Evolutionary conservation across 2,797 vertebrate genomes (phyloP).

Genomic region (Miichthys miiuy): DNA sequence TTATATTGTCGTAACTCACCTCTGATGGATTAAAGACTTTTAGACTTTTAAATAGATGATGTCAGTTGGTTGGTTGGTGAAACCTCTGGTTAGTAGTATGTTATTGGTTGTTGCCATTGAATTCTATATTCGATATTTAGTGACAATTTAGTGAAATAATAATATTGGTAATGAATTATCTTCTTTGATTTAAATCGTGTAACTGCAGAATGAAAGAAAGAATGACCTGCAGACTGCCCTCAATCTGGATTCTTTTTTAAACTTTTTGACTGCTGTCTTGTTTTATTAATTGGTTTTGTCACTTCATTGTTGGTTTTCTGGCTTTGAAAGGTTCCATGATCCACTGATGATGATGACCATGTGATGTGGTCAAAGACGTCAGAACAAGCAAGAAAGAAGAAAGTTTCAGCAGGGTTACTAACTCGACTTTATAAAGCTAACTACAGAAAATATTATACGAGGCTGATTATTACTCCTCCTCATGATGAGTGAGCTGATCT

Average conservation of each 20-base stretch:
- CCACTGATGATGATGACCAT: no score
- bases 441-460: no score
- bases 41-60: background rate
- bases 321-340: background rate
- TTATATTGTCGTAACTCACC: background rate
- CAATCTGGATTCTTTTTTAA: background rate
- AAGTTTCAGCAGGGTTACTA: no score
- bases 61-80: background rate
- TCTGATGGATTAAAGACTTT: background rate
- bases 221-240: background rate
- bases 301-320: background rate
- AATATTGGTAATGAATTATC: background rate
- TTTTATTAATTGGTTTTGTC: background rate
- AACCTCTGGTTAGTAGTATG: background rate
- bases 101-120: background rate
- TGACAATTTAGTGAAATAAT: background rate
- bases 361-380: no score
- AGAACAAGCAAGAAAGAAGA: no score
- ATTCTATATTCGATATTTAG: background rate
- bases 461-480: no score
- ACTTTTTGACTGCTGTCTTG: background rate
- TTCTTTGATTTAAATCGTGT: background rate
- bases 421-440: no score
- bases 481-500: no score
- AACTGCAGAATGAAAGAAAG: background rate